Percentiles rank a stretch among this genome's conserved stretches.
Evolutionary conservation across 2,888 invertebrate species (phyloP).

Genomic region (Drosophila acutilabella): DNA sequence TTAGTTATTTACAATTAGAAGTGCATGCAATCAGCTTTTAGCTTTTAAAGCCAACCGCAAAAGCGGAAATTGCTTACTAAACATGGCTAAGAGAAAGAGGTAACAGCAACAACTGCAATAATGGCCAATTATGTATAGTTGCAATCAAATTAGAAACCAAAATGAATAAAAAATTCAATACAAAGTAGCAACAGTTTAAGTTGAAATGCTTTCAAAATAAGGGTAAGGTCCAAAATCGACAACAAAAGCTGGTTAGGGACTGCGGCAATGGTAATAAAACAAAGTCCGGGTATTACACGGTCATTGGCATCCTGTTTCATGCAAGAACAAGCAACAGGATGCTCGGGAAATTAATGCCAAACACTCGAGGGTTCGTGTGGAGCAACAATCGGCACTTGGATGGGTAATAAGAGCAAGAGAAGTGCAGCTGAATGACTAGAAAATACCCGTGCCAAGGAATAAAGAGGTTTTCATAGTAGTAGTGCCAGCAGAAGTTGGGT

Average conservation of each 20-base stretch:
- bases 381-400: conserved; percentile 48
- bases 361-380: conserved; percentile 47
- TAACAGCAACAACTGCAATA: conserved; percentile 14
- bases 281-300: conserved; percentile 70
- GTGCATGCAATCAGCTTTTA: background rate
- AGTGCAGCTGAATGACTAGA: conserved; percentile 6
- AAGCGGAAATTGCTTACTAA: conserved; percentile 52
- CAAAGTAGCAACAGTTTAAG: conserved; percentile 45
- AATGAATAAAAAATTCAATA: conserved; percentile 29
- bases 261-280: conserved; percentile 14
- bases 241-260: conserved; percentile 35
- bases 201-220: conserved; percentile 3
- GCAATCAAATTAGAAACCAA: conserved; percentile 64
- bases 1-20: too few relatives aligned
- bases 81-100: conserved; percentile 32
- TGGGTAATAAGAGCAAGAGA: conserved; percentile 34
- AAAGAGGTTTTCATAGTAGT: too few relatives aligned
- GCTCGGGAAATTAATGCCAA: conserved; percentile 71
- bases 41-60: conserved; percentile 7
- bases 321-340: conserved; percentile 82
- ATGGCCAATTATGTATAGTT: conserved; percentile 43
- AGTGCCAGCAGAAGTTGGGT: too few relatives aligned
- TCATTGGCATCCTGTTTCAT: conserved; percentile 82
- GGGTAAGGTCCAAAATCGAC: conserved; percentile 12
- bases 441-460: conserved; percentile 20